A percentile compares a stretch with the other conserved stretches of the same genome.
Conservation (phyloP, 1,140 invertebrate species). For the Drosophila subobscura region DNA sequence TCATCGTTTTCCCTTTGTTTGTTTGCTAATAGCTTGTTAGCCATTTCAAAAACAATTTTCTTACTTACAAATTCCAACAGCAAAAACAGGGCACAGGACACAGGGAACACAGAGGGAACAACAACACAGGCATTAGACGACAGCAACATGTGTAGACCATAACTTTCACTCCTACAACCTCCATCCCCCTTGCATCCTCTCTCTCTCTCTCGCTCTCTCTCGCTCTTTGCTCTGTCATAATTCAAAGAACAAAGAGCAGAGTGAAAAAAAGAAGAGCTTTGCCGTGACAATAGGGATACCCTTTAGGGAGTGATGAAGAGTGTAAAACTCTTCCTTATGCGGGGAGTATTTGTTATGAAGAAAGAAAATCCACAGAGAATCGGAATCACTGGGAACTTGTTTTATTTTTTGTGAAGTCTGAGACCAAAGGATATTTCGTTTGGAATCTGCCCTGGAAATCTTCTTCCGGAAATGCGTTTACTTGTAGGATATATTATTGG, state of each 20-base stretch:
- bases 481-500: too few species aligned
- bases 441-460: too few species aligned
- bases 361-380: too few species aligned
- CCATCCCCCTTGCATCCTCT: neutral
- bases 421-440: too few species aligned
- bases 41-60: conserved; percentile 80
- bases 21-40: conserved; percentile 80
- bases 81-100: conserved; percentile 10
- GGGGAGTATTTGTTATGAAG: too few species aligned
- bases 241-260: conserved; percentile 38
- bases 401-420: too few species aligned
- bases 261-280: conserved; percentile 18
- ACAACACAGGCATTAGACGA: conserved; percentile 45
- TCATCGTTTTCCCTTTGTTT: conserved; percentile 64
- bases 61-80: conserved; percentile 53
- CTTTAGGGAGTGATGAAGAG: too few species aligned
- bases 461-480: too few species aligned
- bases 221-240: conserved; percentile 58
- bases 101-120: conserved; percentile 23
- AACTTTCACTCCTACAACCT: conserved; percentile 31
- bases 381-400: too few species aligned
- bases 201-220: conserved; percentile 7
- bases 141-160: conserved; percentile 71
- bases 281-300: neutral
- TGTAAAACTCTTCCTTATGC: too few species aligned